A percentile compares a stretch with the other conserved stretches of the same genome.
Conservation (phyloP, 2,797 vertebrate genomes). For the Argentina silus region DNA sequence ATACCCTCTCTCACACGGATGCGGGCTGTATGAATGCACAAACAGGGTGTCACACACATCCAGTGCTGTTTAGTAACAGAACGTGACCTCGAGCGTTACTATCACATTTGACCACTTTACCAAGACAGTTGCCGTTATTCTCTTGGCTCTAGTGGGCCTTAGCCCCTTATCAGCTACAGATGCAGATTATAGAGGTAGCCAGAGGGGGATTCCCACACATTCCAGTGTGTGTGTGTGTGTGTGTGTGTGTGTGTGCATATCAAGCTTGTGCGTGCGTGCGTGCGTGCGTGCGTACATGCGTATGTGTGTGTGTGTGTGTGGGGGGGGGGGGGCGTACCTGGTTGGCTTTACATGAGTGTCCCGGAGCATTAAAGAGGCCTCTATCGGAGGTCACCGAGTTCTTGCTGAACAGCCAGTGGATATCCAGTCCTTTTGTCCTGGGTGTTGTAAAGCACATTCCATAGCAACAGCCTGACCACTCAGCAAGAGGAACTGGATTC, state of each 20-base stretch:
- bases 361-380: background rate
- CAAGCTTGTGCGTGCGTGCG: constrained; percentile 3
- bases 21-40: too few relatives aligned
- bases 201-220: constrained; percentile 76
- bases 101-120: background rate
- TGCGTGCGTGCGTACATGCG: background rate
- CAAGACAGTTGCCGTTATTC: constrained; percentile 67
- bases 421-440: constrained; percentile 73
- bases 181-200: constrained; percentile 75
- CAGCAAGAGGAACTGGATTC: constrained; percentile 37
- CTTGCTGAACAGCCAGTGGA: constrained; percentile 49
- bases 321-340: background rate
- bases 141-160: constrained; percentile 70
- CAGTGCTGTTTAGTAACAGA: too few relatives aligned
- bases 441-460: constrained; percentile 64
- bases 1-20: too few relatives aligned
- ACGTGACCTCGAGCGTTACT: background rate
- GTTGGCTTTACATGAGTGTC: background rate
- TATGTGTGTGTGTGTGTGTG: background rate
- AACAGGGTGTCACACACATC: too few relatives aligned
- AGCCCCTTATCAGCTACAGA: constrained; percentile 71
- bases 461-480: constrained; percentile 70
- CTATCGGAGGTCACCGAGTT: constrained; percentile 69
- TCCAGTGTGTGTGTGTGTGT: constrained; percentile 53
- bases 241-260: constrained; percentile 42